Evolutionary conservation across 1,140 invertebrate species (phyloP), one percentile per base, ranked within the genome.

Genomic region (Leptinotarsa undecemlineata): DNA sequence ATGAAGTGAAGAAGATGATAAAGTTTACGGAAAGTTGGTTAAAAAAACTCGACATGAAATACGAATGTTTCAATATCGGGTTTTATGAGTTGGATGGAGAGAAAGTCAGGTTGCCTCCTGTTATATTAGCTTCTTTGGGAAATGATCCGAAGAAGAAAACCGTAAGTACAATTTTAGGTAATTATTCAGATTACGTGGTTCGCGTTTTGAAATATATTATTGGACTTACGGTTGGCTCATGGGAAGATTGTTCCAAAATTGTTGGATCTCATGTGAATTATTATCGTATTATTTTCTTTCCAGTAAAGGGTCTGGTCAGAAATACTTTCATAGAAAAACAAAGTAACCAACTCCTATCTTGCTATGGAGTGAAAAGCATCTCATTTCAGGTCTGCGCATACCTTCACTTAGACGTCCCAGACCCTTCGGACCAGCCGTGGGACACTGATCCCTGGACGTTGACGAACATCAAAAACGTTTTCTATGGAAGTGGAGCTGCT

Each of bases 51-150:
- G 75, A 79, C 13, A 71, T 84, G 4, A 81, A 81, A 64, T 84
- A 83, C 69, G 83, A 85, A 76, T 79, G 79, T 33, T 85, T 84
- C 67, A 78, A 84, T 75, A 79, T 84, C 74, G 83, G 83, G 0
- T 71, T 63, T 68, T 73, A 79, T 62, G 68, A 77, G 13, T 33
- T 83, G 6, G 80, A 80, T 62, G 81, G 79, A 13, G 48, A 81
- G 42, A 78, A 76, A 71, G 61, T 80, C n/a, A 78, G 71, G 69
- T 68, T 83, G 42, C 82, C 84, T 2, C 72, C 79, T 8, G 79
- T 84, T 63, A 83, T 83, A 68, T 74, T 85, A 23, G 83, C 76
- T 19, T 82, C 77, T 68, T 69, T 82, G 20, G 77, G 78, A 21
- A 78, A 67, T 14, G 74, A 81, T 75, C 48, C 68, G 3, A 72